These are phyloP conservation scores for Hetaerina americana DNA, from an alignment of 1,140 invertebrate species.

Conservation along the genomic window DNA sequence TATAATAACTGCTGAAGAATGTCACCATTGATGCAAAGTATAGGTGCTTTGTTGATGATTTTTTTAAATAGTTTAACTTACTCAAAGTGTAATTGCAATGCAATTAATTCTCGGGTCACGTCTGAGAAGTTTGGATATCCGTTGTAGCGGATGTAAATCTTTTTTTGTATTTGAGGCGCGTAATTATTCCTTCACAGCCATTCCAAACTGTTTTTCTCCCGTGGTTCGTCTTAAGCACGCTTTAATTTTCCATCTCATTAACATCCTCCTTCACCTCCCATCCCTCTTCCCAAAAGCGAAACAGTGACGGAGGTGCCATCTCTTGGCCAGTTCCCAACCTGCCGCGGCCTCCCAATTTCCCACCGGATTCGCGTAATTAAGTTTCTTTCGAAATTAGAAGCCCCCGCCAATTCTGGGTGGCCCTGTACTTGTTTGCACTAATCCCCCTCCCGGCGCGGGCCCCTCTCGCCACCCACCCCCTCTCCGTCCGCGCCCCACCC, in stretches of 20 bases:
- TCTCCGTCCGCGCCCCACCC: neutral
- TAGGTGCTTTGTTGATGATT: no score
- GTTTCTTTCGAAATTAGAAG: neutral
- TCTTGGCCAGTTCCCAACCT: neutral
- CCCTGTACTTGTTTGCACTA: neutral
- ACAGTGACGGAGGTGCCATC: neutral
- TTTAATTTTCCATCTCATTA: neutral
- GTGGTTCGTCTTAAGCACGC: neutral
- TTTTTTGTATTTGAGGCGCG: no score
- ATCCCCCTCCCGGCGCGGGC: no score
- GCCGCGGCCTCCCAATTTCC: neutral
- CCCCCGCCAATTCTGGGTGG: neutral
- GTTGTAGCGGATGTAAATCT: no score
- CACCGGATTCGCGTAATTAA: neutral
- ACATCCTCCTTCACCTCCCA: neutral
- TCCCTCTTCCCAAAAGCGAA: no score
- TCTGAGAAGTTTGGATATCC: no score
- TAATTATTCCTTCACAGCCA: neutral
- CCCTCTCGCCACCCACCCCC: neutral
- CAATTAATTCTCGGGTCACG: no score
- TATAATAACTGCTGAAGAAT: no score
- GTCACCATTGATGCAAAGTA: no score
- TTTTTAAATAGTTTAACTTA: no score
- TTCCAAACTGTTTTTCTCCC: neutral
- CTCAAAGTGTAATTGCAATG: no score